A percentile compares a stretch with the other conserved stretches of the same genome.
These are phyloP conservation scores for Cheirogaleus medius DNA, from an alignment of 2,113 vertebrate genomes.

Conservation along the genomic window DNA sequence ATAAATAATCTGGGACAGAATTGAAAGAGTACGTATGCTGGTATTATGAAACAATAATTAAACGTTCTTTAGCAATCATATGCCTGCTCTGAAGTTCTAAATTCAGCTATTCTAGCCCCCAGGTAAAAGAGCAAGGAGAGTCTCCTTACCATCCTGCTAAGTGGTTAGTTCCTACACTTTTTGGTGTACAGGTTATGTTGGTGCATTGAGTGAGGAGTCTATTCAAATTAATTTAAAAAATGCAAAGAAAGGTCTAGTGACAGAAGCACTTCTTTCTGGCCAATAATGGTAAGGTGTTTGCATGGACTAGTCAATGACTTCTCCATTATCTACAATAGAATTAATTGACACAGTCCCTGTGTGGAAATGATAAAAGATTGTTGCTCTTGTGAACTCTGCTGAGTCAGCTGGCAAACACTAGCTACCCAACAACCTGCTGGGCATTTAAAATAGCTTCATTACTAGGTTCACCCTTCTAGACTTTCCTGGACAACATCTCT, in stretches of 20 bases:
- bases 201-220: neutral
- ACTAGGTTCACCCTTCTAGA: neutral
- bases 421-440: accelerated
- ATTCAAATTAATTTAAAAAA: neutral
- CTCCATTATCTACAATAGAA: neutral
- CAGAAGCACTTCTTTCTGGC: neutral
- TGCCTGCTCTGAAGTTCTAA: neutral
- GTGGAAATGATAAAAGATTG: neutral
- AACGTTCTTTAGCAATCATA: neutral
- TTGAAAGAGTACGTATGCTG: neutral
- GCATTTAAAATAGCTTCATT: neutral
- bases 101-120: neutral
- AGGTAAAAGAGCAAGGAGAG: neutral
- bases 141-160: neutral
- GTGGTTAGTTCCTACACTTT: neutral
- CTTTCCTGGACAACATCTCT: neutral
- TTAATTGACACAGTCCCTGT: neutral
- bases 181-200: neutral
- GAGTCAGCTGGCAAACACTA: neutral
- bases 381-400: neutral
- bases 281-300: neutral
- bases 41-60: neutral
- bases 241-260: neutral
- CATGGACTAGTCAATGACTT: neutral
- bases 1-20: neutral